Evolutionary conservation across 2,113 vertebrate species (phyloP), one percentile per base, ranked within the genome.

Genomic region (Lepisosteus oculatus): DNA sequence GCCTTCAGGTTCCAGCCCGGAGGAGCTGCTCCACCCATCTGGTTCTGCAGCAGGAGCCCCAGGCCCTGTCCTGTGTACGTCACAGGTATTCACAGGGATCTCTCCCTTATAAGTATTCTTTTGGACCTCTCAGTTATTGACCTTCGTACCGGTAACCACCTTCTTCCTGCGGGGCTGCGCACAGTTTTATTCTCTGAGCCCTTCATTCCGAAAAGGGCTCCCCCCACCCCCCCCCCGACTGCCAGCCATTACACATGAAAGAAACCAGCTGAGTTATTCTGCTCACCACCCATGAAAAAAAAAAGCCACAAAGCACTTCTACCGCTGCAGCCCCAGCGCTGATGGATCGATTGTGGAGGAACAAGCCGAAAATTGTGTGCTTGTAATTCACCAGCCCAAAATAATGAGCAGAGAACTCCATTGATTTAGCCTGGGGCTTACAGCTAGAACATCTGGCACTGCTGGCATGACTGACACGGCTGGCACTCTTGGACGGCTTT

Each of bases 371-470:
- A 69, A 61, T 73, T 73, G 79, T 74, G 67, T 79, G 79, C 75
- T 82, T 83, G 82, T 73, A 95, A 93, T 94, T 94, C 94, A 93
- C 93, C 92, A 92, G 92, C 92, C 88, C 89, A 94, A 95, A 95
- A 90, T 97, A 99, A 97, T 95, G 94, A 97, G 94, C 91, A 93
- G 88, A 93, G 92, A 93, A 92, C 90, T 93, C 90, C 91, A 94
- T 94, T 94, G 93, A 94, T 95, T 95, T 97, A 95, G 96, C 95
- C 95, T 74, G 87, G 90, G 95, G 94, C 97, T 91, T 94, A 96
- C 96, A 95, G 94, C 95, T 93, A 93, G 93, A 97, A 98, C 96
- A 99, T 98, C 96, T 98, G 97, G 97, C 92, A 90, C 93, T 93
- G 93, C 97, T 99, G 97, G 97, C 97, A 98, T 91, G 83, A 90